Conservation (phyloP, 2,888 invertebrate genomes). For the Agriopis leucophaearia region DNA sequence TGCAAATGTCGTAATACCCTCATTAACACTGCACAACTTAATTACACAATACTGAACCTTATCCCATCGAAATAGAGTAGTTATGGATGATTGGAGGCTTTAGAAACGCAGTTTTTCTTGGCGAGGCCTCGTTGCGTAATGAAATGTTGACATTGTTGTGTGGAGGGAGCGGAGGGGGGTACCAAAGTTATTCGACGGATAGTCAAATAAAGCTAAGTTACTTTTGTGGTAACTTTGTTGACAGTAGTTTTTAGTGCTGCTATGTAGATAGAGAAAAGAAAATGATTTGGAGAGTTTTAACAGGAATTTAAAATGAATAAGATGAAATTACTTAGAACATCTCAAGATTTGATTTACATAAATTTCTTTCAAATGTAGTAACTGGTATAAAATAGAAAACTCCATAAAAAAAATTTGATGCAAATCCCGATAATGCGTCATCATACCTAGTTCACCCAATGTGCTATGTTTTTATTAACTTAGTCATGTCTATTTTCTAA, state of each 20-base stretch:
- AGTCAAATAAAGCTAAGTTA: conserved; percentile 19
- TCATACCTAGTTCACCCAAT: background rate
- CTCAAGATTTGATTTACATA: too few relatives aligned
- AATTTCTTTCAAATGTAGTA: background rate
- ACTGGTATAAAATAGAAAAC: background rate
- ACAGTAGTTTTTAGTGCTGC: conserved; percentile 13
- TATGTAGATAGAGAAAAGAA: conserved; percentile 1
- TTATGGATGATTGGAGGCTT: conserved; percentile 49
- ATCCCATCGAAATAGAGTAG: conserved; percentile 49
- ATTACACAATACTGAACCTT: conserved; percentile 49
- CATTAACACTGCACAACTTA: conserved; percentile 44
- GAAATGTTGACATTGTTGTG: conserved; percentile 79
- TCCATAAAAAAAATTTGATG: background rate
- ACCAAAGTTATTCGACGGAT: conserved; percentile 41
- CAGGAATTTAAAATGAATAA: too few relatives aligned
- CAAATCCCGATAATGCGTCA: background rate
- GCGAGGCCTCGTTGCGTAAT: conserved; percentile 81
- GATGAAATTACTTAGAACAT: too few relatives aligned
- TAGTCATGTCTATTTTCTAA: conserved; percentile 7
- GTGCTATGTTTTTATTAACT: background rate
- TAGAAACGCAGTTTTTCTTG: conserved; percentile 74
- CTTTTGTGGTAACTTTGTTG: conserved; percentile 25
- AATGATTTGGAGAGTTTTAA: too few relatives aligned
- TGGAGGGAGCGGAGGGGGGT: conserved; percentile 49
- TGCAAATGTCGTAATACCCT: conserved; percentile 48